Evolutionary conservation across 2,797 vertebrate species (phyloP).

Genomic region (Pantherophis alleghaniensis): DNA sequence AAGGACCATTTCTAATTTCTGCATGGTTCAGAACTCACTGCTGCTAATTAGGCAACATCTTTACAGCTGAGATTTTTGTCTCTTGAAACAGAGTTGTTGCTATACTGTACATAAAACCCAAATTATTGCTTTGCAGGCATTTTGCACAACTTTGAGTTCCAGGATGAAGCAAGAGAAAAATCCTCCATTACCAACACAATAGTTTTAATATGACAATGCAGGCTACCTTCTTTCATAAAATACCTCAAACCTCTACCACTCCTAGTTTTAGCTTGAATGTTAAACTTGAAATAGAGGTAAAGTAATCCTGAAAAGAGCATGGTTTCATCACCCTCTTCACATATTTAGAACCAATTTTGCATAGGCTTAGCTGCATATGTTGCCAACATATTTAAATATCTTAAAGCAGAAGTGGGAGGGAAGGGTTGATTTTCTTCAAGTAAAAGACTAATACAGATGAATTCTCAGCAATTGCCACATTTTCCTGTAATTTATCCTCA

Average conservation of each 20-base stretch:
- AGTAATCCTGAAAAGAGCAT: not conserved
- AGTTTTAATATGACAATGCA: conserved; percentile 31
- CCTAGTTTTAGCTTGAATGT: not conserved
- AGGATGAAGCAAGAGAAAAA: conserved; percentile 23
- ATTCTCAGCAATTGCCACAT: not conserved
- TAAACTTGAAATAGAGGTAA: not conserved
- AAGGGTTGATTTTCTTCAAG: not conserved
- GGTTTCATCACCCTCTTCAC: not conserved
- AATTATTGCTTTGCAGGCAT: conserved; percentile 1
- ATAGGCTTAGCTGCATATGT: not conserved
- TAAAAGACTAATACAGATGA: not conserved
- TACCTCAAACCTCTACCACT: conserved; percentile 36
- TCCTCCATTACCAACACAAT: conserved; percentile 24
- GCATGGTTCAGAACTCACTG: not conserved
- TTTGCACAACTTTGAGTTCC: conserved; percentile 26
- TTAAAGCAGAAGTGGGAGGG: not conserved
- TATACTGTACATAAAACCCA: not conserved
- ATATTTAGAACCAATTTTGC: not conserved
- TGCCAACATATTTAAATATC: not conserved
- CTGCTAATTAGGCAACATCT: not conserved
- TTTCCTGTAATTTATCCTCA: not conserved
- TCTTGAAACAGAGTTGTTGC: conserved; percentile 21
- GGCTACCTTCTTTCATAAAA: conserved; percentile 33
- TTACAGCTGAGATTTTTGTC: not conserved
- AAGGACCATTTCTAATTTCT: not conserved